Base-by-base conservation (phyloP, 2,797 vertebrate genomes). In the Mionectes olivaceus region DNA sequence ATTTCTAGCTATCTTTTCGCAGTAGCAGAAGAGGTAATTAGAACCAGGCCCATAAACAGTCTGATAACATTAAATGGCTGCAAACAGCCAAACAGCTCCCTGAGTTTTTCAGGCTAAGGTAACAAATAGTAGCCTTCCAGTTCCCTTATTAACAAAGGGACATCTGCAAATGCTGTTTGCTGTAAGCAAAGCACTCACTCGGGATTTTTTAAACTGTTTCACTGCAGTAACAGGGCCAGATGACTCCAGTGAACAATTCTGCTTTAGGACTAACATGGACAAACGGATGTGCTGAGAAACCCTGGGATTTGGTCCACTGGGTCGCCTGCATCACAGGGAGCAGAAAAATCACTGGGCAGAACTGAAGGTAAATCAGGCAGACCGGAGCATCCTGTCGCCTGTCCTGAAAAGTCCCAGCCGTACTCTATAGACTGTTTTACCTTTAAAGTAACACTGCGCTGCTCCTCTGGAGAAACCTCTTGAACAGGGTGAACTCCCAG, bases 401-500 rank as follows among this genome's bases (percentile, higher is more conserved):
- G 47, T 60, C 60, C 82, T 13, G 56, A 37, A 47, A 56, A 19
- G 33, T 3, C 44, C 39, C 61, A 27, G 37, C 7, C 19, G 47
- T 2, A 9, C 19, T 25, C 82, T 1, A 25, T 1, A 53, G 35
- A 21, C 30, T 2, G 11, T 32, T 47, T 93, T 97, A 99, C 99
- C 99, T 99, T 97, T 37, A 98, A 84, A 60, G 97, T 95, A 23
- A 97, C 99, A 5, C 98, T 98, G 77, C 98, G 98, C 87, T 98
- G 98, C 35, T 98, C 96, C 74, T 97, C 98, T 9, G 97, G 91
- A 17, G 97, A 97, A 77, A 95, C 85, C 25, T 97, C 98, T 60
- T 99, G 99, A 55, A 99, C 97, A 9, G 99, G 99, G 77, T 99
- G 99, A 81, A 99, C 98, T 74, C 99, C 99, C 68, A 99, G 96